Evolutionary conservation across 2,888 invertebrate species (phyloP).

Genomic region (Drosophila silvestris): DNA sequence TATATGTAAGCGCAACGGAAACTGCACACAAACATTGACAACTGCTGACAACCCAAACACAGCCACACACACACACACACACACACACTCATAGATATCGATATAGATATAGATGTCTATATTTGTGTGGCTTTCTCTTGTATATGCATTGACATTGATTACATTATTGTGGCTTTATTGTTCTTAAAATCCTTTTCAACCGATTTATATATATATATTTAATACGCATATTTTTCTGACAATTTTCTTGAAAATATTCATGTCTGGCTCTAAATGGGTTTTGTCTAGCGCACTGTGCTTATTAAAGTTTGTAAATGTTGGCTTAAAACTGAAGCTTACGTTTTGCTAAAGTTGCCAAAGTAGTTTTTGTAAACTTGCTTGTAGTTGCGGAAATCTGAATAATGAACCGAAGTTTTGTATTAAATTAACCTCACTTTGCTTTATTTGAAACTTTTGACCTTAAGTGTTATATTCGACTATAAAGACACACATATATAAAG

Average conservation of each 20-base stretch:
- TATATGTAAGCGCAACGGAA: slow-evolving; percentile 50
- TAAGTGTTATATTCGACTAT: not conserved
- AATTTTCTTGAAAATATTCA: not conserved
- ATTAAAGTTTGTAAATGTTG: not conserved
- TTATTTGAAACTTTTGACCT: not conserved
- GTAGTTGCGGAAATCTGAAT: not conserved
- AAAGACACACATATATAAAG: too few species aligned
- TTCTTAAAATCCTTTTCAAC: slow-evolving; percentile 7
- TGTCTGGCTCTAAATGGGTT: not conserved
- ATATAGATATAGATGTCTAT: slow-evolving; percentile 32
- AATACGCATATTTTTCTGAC: not conserved
- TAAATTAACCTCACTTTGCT: not conserved
- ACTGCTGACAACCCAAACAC: slow-evolving; percentile 15
- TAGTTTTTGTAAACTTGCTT: not conserved
- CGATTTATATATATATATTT: not conserved
- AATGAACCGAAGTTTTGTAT: not conserved
- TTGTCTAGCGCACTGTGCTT: not conserved
- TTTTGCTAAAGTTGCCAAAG: not conserved
- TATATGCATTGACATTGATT: slow-evolving; percentile 59
- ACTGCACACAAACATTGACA: slow-evolving; percentile 42
- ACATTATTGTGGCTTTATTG: slow-evolving; percentile 11
- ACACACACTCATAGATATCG: slow-evolving; percentile 15
- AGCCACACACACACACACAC: slow-evolving; percentile 14
- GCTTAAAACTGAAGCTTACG: not conserved
- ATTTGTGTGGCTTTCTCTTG: slow-evolving; percentile 47